phyloP scores from a whole-genome alignment of 2,888 invertebrate species.

The Lissonota sp. region DNA sequence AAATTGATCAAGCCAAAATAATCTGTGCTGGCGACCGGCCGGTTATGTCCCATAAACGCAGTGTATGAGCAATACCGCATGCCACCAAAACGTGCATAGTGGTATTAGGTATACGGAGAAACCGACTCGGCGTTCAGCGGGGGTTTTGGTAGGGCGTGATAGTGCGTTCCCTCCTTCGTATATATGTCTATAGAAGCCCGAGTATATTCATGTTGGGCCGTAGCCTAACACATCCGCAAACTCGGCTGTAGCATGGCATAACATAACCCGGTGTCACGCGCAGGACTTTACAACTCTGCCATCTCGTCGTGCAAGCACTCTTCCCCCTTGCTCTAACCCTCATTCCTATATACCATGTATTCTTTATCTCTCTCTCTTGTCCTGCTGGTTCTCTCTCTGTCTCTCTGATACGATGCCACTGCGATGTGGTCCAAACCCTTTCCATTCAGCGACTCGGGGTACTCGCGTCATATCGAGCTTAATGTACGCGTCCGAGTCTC shows the following conservation, averaged over 20 bases:
- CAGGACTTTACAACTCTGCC: conserved; percentile 83
- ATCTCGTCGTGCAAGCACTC: conserved; percentile 75
- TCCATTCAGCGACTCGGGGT: conserved; percentile 33
- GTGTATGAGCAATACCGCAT: conserved; percentile 81
- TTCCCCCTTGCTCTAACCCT: conserved; percentile 57
- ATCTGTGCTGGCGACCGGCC: conserved; percentile 80
- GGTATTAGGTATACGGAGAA: conserved; percentile 61
- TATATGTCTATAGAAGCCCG: conserved; percentile 45
- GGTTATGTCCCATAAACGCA: conserved; percentile 84
- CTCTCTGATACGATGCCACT: conserved; percentile 34
- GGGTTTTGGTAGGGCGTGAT: conserved; percentile 51
- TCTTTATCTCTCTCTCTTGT: conserved; percentile 22
- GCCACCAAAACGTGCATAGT: conserved; percentile 77
- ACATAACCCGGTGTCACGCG: conserved; percentile 82
- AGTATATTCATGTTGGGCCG: conserved; percentile 70
- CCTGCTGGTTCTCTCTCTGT: not conserved
- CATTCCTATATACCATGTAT: conserved; percentile 18
- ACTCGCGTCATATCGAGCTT: conserved; percentile 62
- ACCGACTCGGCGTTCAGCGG: conserved; percentile 72
- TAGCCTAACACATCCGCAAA: conserved; percentile 73
- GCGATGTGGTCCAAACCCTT: conserved; percentile 40
- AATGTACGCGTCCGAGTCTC: conserved; percentile 55
- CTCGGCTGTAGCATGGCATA: conserved; percentile 76
- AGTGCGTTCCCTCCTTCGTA: conserved; percentile 43
- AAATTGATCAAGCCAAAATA: conserved; percentile 84